Conservation (phyloP, 2,113 vertebrate genomes). For the Plotosus lineatus region DNA sequence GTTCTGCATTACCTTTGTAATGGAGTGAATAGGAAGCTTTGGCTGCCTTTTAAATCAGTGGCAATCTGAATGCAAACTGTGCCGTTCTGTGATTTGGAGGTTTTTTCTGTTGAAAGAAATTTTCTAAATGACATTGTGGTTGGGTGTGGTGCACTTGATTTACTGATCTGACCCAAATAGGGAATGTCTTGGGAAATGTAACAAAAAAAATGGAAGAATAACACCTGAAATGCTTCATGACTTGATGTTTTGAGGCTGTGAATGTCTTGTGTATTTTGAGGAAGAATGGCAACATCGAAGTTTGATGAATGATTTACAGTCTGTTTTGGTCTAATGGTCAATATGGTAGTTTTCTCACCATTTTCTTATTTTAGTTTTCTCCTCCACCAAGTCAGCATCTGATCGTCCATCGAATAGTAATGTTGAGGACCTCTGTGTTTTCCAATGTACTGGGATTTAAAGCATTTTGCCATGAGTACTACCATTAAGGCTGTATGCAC, state of each 20-base stretch:
- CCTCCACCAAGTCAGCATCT: neutral
- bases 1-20: conserved; percentile 74
- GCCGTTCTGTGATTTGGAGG: neutral
- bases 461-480: conserved; percentile 4
- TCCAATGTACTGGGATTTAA: neutral
- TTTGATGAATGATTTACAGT: too few relatives aligned
- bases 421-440: neutral
- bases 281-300: too few relatives aligned
- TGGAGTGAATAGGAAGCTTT: conserved; percentile 66
- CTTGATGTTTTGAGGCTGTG: too few relatives aligned
- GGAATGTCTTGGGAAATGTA: too few relatives aligned
- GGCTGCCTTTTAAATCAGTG: conserved; percentile 63
- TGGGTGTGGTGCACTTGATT: neutral
- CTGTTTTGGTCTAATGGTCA: too few relatives aligned
- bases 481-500: conserved; percentile 13
- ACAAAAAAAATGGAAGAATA: too few relatives aligned
- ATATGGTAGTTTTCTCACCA: too few relatives aligned
- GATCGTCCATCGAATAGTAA: too few relatives aligned
- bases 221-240: too few relatives aligned
- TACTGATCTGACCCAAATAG: neutral
- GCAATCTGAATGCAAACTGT: conserved; percentile 61
- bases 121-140: neutral
- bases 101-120: neutral
- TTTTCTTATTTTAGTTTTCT: too few relatives aligned
- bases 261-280: too few relatives aligned